Evolutionary conservation across 2,797 vertebrate genomes (phyloP).

Genomic region (Pteronotus mesoamericanus): DNA sequence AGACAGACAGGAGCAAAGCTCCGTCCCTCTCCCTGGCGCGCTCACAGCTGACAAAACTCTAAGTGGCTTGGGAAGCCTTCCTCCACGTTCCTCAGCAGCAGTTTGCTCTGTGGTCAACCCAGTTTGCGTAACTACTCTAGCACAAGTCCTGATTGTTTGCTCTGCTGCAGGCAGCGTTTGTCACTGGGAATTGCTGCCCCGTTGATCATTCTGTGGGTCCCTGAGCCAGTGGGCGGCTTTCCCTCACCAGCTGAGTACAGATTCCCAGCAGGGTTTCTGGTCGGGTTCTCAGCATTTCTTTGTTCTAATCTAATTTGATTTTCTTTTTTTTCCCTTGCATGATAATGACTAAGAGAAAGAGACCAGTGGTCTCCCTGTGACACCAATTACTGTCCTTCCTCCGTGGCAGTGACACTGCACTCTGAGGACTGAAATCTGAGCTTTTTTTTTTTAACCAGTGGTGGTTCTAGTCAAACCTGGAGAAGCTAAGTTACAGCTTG

Average conservation of each 20-base stretch:
- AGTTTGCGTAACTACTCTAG: fast-evolving
- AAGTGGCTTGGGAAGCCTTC: neutral
- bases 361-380: neutral
- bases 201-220: neutral
- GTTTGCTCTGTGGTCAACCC: neutral
- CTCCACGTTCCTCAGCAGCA: neutral
- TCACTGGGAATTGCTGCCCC: neutral
- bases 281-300: neutral
- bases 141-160: fast-evolving
- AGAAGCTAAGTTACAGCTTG: neutral
- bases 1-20: neutral
- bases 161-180: fast-evolving
- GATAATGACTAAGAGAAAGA: neutral
- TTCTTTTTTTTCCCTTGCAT: neutral
- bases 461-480: neutral
- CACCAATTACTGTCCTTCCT: neutral
- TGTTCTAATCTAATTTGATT: neutral
- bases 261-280: neutral
- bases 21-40: neutral
- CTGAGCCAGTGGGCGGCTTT: neutral
- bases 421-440: constrained; percentile 2
- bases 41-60: neutral
- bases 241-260: fast-evolving
- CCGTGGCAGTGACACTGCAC: neutral
- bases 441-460: neutral